These are phyloP conservation scores for Cyprinodon brontotheroides DNA, from an alignment of 2,113 vertebrate genomes.

Conservation along the genomic window DNA sequence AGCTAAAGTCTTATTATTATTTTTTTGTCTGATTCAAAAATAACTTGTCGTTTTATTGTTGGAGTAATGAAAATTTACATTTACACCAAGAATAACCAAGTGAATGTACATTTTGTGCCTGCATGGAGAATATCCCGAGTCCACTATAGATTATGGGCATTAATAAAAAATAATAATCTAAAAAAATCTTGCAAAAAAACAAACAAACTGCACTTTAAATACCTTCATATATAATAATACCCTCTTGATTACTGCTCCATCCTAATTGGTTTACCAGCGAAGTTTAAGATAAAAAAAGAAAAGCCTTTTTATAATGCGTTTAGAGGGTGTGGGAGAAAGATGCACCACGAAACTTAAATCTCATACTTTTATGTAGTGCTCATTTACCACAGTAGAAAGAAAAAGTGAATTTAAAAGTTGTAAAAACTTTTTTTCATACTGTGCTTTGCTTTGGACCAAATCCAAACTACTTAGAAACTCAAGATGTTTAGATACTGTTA, in stretches of 20 bases:
- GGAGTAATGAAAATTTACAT: conserved; percentile 17
- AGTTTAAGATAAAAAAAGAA: not conserved
- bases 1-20: conserved; percentile 50
- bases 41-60: conserved; percentile 11
- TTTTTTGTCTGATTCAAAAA: conserved; percentile 15
- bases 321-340: not conserved
- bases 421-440: not conserved
- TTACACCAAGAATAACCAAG: conserved; percentile 2
- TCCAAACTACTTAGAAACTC: conserved; percentile 8
- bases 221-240: conserved; percentile 15
- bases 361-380: not conserved
- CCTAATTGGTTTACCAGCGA: conserved; percentile 12
- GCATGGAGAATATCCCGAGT: conserved; percentile 25
- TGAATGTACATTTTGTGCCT: conserved; percentile 15
- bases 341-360: not conserved
- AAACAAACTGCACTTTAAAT: not conserved
- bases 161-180: conserved; percentile 7
- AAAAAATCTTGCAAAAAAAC: conserved; percentile 42
- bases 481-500: not conserved
- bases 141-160: conserved; percentile 33
- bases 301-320: not conserved
- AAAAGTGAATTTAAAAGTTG: not conserved
- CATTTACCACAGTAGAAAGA: not conserved
- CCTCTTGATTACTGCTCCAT: not conserved
- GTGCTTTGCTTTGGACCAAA: not conserved